phyloP scores from a whole-genome alignment of 2,113 vertebrate species.

The Patagioenas fasciata region DNA sequence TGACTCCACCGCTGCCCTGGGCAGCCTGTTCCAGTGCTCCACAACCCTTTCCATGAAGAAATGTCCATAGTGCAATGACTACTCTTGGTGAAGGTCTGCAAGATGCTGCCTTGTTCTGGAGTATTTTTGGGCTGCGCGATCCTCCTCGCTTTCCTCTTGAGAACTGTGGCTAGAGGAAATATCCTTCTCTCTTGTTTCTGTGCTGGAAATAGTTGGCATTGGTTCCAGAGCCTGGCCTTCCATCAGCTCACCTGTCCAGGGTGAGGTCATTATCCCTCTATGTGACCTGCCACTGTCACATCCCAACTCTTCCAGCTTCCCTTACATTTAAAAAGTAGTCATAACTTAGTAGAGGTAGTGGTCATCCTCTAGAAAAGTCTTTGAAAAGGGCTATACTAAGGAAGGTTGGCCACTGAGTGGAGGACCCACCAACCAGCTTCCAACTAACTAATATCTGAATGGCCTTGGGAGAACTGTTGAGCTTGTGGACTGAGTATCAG shows the following conservation, averaged over 20 bases:
- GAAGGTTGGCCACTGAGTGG: neutral
- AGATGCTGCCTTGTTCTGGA: neutral
- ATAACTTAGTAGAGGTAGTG: neutral
- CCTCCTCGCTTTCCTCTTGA: neutral
- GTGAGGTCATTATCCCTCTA: neutral
- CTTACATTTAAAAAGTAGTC: neutral
- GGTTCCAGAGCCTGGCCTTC: neutral
- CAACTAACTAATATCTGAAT: neutral
- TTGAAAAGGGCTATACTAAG: neutral
- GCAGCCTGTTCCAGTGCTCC: too few relatives aligned
- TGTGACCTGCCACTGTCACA: accelerated
- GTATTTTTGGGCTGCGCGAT: neutral
- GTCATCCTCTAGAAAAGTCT: neutral
- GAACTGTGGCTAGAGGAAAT: neutral
- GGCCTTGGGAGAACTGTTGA: neutral
- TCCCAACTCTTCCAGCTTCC: neutral
- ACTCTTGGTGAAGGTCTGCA: neutral
- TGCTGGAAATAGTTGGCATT: neutral
- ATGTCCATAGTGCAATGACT: accelerated
- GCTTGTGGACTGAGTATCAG: neutral
- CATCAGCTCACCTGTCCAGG: neutral
- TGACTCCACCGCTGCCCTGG: too few relatives aligned
- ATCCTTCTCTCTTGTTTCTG: neutral
- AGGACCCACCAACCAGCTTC: neutral
- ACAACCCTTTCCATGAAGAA: too few relatives aligned